Evolutionary conservation across 2,113 vertebrate species (phyloP), one percentile per base, ranked within the genome.

Genomic region (Eulemur rufifrons): DNA sequence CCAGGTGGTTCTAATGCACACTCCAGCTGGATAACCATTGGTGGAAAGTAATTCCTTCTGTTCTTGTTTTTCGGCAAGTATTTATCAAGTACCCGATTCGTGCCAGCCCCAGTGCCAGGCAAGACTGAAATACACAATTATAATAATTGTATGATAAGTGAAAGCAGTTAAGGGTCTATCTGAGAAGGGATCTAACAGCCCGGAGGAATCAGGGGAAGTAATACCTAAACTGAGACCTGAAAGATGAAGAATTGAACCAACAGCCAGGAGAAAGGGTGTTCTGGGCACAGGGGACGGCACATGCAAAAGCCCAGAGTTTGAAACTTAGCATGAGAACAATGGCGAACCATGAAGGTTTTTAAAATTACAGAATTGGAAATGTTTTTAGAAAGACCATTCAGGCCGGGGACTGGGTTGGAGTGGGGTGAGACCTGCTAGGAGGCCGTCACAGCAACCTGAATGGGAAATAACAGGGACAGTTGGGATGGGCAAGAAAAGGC

Each of bases 61-160:
- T 77, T n/a, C 15, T n/a, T n/a, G 37, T 34, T 84, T 63, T 86
- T 64, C 84, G 84, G 18, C 29, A 45, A 47, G 45, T 89, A 20
- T 92, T 63, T 82, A 32, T 80, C 76, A 71, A 69, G 84, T 39
- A 47, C 68, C 71, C 73, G 76, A 82, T 71, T 61, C 27, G 64
- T 25, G 39, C 59, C 50, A 80, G 52, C 39, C 23, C 56, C 39
- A 42, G 88, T 42, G 17, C 47, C 39, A 45, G 64, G 61, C 64
- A 71, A 50, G 64, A 81, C 45, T 84, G 56, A 95, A 95, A 92
- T n/a, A 86, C 64, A 64, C 61, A 86, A 90, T 56, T 18, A 59
- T 37, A 69, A 29, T 77, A 54, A 83, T 84, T 76, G 4, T 29
- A 21, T 47, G 71, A 63, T 64, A 94, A 85, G 54, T 0, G 0